phyloP scores from a whole-genome alignment of 2,113 vertebrate species.

The Pomatostomus ruficeps region DNA sequence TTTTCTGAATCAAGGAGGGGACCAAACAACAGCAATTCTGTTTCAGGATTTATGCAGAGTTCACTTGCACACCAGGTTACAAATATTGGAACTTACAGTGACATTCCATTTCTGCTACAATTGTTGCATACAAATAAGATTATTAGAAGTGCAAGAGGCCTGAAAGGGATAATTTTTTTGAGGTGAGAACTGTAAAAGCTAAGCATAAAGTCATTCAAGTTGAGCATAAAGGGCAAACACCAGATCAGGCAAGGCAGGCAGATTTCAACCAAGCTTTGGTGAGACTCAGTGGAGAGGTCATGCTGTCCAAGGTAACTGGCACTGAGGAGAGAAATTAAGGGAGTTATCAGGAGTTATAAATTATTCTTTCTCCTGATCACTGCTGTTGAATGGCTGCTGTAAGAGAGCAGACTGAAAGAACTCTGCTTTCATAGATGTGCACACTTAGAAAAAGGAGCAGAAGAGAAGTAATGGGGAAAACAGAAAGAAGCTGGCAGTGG shows the following conservation, averaged over 20 bases:
- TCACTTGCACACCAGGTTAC: neutral
- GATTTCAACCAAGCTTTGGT: neutral
- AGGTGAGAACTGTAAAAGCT: neutral
- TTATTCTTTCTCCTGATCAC: neutral
- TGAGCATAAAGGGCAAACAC: neutral
- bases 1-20: neutral
- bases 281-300: neutral
- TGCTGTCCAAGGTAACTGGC: neutral
- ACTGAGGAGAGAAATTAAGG: neutral
- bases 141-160: neutral
- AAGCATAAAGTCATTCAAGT: neutral
- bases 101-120: neutral
- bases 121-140: neutral
- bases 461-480: neutral
- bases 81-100: neutral
- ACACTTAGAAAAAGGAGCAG: neutral
- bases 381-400: neutral
- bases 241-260: neutral
- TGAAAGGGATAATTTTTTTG: neutral
- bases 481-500: neutral
- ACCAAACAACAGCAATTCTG: neutral
- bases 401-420: neutral
- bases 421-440: neutral
- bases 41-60: neutral
- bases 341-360: neutral